Conservation (phyloP, 2,888 invertebrate genomes). For the Venusia cambrica region DNA sequence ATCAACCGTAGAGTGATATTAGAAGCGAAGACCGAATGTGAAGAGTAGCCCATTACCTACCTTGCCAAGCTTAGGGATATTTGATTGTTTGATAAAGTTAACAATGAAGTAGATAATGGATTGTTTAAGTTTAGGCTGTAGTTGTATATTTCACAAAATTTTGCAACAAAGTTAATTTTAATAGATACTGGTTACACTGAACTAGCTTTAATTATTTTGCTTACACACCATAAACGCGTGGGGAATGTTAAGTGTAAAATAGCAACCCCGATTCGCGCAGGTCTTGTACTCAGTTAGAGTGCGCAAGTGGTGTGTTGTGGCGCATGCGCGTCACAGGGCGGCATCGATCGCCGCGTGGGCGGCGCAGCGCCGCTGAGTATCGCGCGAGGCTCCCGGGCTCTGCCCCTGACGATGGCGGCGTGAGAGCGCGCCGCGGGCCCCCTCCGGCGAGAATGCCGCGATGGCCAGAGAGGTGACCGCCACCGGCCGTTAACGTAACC, state of each 20-base stretch:
- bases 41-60: no score
- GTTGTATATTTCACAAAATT: no score
- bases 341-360: constrained; percentile 65
- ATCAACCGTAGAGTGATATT: no score
- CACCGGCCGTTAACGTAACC: constrained; percentile 51
- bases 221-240: no score
- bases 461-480: constrained; percentile 86
- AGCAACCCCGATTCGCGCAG: constrained; percentile 23
- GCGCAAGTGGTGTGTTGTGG: constrained; percentile 41
- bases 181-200: no score
- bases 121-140: no score
- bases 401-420: constrained; percentile 75
- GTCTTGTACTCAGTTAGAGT: constrained; percentile 26
- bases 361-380: constrained; percentile 49
- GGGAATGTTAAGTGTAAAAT: background rate
- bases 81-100: no score
- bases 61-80: no score
- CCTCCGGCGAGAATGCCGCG: constrained; percentile 85
- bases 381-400: constrained; percentile 72
- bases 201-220: no score
- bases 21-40: no score
- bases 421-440: constrained; percentile 79
- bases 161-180: no score
- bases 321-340: constrained; percentile 54
- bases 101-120: no score